Percentiles rank a stretch among this genome's conserved stretches.
phyloP scores from a whole-genome alignment of 2,888 invertebrate genomes.

The Stenotaenia linearis region DNA sequence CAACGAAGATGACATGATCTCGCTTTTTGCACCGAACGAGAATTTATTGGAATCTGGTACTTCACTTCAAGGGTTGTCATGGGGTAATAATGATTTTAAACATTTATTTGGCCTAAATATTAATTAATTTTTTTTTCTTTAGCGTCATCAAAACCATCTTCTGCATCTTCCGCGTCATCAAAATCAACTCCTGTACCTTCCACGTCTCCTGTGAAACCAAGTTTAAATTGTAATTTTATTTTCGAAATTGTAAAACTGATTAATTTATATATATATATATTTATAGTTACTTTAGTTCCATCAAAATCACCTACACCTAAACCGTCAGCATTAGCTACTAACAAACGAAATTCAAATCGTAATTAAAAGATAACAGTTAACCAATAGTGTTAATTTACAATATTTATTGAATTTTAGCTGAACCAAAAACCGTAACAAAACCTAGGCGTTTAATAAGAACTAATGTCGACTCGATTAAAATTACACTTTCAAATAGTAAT shows the following conservation, averaged over 20 bases:
- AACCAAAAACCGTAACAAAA: too few species aligned
- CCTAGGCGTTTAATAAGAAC: too few species aligned
- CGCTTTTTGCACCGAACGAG: neutral
- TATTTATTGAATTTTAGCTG: too few species aligned
- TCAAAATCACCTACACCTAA: neutral
- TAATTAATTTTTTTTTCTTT: neutral
- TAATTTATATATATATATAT: neutral
- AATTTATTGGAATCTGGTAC: neutral
- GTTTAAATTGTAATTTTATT: neutral
- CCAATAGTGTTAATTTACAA: too few species aligned
- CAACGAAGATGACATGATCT: neutral
- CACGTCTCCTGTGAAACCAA: too few species aligned
- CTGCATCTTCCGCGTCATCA: neutral
- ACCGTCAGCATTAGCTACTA: too few species aligned
- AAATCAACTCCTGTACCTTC: too few species aligned
- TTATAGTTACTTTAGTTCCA: neutral
- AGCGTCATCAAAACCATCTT: neutral
- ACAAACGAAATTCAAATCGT: neutral
- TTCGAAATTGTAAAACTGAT: neutral
- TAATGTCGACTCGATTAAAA: too few species aligned
- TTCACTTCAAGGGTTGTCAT: neutral
- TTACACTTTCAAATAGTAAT: too few species aligned
- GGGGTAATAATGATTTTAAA: neutral
- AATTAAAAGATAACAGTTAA: neutral
- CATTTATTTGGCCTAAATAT: too few species aligned